A percentile compares a stretch with the other conserved stretches of the same genome.
phyloP scores from a whole-genome alignment of 2,888 invertebrate species.

The Alentia gelatinosa region DNA sequence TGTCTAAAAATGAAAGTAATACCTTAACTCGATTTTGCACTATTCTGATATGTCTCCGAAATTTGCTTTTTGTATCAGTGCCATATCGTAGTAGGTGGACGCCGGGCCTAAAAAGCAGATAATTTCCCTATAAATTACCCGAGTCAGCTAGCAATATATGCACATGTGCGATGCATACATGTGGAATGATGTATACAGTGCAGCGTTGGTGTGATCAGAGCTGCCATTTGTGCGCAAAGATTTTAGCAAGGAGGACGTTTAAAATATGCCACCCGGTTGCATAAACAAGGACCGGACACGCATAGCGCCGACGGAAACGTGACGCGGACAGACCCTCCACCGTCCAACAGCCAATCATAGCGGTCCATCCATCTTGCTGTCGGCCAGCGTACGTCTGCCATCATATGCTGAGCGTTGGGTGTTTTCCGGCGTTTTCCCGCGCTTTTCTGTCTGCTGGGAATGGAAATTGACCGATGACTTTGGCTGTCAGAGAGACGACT shows the following conservation, averaged over 20 bases:
- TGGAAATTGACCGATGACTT: constrained; percentile 13
- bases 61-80: no score
- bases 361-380: not conserved
- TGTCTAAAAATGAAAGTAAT: no score
- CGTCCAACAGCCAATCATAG: not conserved
- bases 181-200: not conserved
- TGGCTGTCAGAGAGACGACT: not conserved
- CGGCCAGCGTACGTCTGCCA: not conserved
- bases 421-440: not conserved
- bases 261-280: not conserved
- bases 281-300: not conserved
- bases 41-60: no score
- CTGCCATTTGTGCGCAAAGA: not conserved
- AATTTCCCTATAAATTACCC: no score
- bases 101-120: no score
- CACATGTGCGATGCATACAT: not conserved
- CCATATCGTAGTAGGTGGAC: no score
- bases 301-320: not conserved
- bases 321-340: not conserved
- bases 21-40: no score
- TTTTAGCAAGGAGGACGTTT: not conserved
- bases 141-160: not conserved
- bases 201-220: not conserved
- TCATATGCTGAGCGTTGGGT: not conserved
- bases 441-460: not conserved